Percentiles rank a stretch among this genome's conserved stretches.
Conservation (phyloP, 2,797 vertebrate species). For the Hydrophis major region DNA sequence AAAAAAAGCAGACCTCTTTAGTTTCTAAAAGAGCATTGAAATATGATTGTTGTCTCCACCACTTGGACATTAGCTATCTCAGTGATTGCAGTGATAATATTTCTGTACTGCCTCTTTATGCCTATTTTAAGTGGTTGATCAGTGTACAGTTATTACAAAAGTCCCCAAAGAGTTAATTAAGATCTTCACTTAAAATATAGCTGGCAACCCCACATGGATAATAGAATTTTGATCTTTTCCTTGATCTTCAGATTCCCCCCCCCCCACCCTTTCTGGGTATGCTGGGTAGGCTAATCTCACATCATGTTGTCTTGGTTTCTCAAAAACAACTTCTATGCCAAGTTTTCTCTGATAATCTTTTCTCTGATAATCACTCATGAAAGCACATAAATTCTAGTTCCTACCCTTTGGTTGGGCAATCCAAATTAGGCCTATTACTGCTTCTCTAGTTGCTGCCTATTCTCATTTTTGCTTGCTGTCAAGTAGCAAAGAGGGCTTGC, state of each 20-base stretch:
- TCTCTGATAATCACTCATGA: background rate
- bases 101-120: background rate
- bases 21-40: slow-evolving; percentile 8
- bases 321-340: background rate
- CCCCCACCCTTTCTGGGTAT: background rate
- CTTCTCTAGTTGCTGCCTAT: background rate
- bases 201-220: background rate
- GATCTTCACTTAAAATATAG: background rate
- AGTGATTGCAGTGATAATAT: background rate
- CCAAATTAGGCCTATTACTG: no score
- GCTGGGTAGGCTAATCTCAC: background rate
- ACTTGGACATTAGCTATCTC: background rate
- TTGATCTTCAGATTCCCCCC: background rate
- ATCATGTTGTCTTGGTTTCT: background rate
- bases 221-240: background rate
- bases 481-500: background rate
- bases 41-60: background rate
- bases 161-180: background rate
- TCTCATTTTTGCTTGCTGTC: background rate
- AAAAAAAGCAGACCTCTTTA: background rate
- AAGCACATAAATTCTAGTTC: background rate
- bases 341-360: background rate
- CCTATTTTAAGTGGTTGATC: background rate
- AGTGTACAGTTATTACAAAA: background rate
- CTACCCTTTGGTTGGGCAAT: background rate